Base-by-base conservation (phyloP, 1,140 invertebrate species). In the Aphaenogaster floridana region DNA sequence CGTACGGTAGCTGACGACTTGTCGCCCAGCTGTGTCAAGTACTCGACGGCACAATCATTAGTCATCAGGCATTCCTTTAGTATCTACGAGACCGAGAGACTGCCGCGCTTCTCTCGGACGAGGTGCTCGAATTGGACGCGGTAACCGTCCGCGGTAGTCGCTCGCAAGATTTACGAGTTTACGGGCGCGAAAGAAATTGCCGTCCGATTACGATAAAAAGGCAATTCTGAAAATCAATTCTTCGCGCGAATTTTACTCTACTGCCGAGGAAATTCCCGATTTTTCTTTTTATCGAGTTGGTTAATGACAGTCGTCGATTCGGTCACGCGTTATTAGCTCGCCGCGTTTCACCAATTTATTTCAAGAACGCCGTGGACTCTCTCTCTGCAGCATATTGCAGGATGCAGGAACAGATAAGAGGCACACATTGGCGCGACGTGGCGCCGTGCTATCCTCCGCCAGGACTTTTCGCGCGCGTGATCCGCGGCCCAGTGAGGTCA, bases 11-110 rank as follows among this genome's bases (percentile, higher is more conserved):
- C 76, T 81, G 87, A 85, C 80, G 57, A 57, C 34, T 54, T 79
- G 88, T 89, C 69, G 76, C 74, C 57, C 54, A 71, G 69, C 50
- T 57, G 69, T 76, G 86, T 86, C 86, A 88, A 59, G n/a, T 63
- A 48, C 52, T 76, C 77, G 78, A 61, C 66, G 64, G 45, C 45
- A 42, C 21, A 68, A 54, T 74, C 88, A 79, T 90, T 88, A 90
- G 54, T 90, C 88, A 90, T 86, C 63, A 79, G 17, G 15, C 54
- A 34, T 68, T 48, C 54, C 61, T 86, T 84, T 64, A 57, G 71
- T 88, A 63, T 57, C 52, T 54, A 52, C 57, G 59, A 50, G 69
- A 63, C 17, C 80, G 68, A 36, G 68, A 15, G 68, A 15, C 9
- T 17, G 15, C 34, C 52, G 17, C 61, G 83, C 39, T 77, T 64